Base-by-base conservation (phyloP, 2,888 invertebrate species). In the Philereme transversata region DNA sequence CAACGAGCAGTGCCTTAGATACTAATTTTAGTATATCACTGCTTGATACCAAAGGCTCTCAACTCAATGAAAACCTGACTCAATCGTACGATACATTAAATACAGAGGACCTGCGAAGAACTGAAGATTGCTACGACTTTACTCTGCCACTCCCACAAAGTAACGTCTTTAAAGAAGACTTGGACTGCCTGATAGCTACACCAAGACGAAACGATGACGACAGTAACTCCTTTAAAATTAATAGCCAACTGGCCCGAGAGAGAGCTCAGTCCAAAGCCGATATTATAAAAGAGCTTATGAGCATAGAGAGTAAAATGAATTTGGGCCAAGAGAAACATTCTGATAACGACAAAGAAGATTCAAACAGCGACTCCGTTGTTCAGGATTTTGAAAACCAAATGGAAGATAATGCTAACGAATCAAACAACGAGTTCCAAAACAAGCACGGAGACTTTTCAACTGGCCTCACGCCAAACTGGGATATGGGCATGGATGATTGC, bases 201-300 rank as follows among this genome's bases (percentile, higher is more conserved):
- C 85, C 90, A 5, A 89, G 89, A 67, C 79, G 81, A 59, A 81
- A 69, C 59, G 80, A 80, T 58, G 83, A 82, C 35, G 84, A 84
- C 44, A 77, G 74, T 43, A 78, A 73, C 64, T 75, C 78, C 41
- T 83, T 77, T 54, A 77, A 75, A 58, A 79, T 80, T 38, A 74
- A 74, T 53, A 76, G 74, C 56, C 78, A 81, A 57, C 65, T 83
- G 10, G 82, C 83, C 11, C 49, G 50, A 54, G 84, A 84, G 64
- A 71, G 77, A 62, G 80, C 79, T 51, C 81, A 86, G 65, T 90
- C 88, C 59, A 81, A 86, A 65, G 90, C 88, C 59, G 87, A 89
- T 73, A 89, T 91, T 44, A 91, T 91, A 61, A 87, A 90, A 71
- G 91, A 91, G 72, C 75, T 91, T 57, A 87, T 91, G 83, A 90